Evolutionary conservation across 1,140 invertebrate species (phyloP).

Genomic region (Drosophila ambigua): DNA sequence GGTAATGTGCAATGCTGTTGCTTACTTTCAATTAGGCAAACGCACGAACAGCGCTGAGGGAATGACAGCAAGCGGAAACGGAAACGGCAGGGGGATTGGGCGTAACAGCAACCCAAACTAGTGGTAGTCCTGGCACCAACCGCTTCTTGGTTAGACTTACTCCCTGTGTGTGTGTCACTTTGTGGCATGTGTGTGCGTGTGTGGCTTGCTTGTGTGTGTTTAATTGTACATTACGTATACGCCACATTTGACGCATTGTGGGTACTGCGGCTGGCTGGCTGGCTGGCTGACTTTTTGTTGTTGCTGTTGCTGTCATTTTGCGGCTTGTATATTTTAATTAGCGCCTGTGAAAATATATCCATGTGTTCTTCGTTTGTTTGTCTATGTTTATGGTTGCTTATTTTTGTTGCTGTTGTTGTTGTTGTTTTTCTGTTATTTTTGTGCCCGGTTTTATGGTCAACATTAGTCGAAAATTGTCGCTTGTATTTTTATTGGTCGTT

Average conservation of each 20-base stretch:
- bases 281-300: neutral
- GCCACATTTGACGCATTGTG: conserved; percentile 74
- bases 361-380: conserved; percentile 10
- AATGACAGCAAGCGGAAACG: neutral
- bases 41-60: conserved; percentile 47
- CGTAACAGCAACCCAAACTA: conserved; percentile 4
- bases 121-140: neutral
- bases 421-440: conserved; percentile 43
- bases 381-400: neutral
- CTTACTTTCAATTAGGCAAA: conserved; percentile 74
- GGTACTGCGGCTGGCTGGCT: conserved; percentile 17
- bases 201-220: conserved; percentile 36
- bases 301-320: conserved; percentile 19
- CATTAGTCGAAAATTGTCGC: conserved; percentile 61
- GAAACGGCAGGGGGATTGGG: conserved; percentile 8
- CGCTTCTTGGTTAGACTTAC: conserved; percentile 1
- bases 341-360: conserved; percentile 46
- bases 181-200: neutral
- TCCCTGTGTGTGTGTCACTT: neutral
- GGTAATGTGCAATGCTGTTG: conserved; percentile 41
- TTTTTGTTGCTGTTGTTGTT: conserved; percentile 7
- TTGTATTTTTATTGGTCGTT: conserved; percentile 34
- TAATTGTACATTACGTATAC: conserved; percentile 78
- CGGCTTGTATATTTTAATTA: conserved; percentile 70
- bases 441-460: conserved; percentile 24